Evolutionary conservation across 2,113 vertebrate species (phyloP), one percentile per base, ranked within the genome.

Genomic region (Aegithalos caudatus): DNA sequence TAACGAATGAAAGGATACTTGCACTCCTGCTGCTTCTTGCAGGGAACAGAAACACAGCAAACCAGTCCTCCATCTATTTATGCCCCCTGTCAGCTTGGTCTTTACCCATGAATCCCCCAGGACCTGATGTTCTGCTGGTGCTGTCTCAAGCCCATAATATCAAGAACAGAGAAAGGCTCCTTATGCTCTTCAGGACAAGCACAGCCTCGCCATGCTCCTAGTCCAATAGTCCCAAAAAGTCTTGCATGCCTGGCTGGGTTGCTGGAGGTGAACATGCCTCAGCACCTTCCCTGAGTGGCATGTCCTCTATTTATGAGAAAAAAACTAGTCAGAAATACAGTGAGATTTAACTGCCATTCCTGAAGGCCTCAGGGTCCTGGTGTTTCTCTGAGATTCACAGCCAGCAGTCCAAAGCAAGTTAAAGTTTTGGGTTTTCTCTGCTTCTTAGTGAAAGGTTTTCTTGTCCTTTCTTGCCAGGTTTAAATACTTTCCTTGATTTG

Each of bases 161-260:
- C 23, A 20, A 31, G 47, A 51, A 37, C 21, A 60, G 37, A 29
- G 9, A 28, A 64, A 7, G 53, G 47, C 44, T 58, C 61, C 2
- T 0, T 6, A 25, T 14, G 18, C 12, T 31, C 42, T 1, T 0
- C 17, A 51, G 37, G 11, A 23, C 31, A 37, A 74, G 35, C 29
- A 40, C 17, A 22, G 31, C 24, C 45, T 15, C 0, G 0, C 20
- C 3, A 3, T 0, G 1, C 23, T 56, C 28, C 44, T 35, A 24
- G 61, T 47, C 8, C 40, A 3, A 2, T 29, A 60, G 57, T 18
- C 57, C 35, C 53, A 11, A 44, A 33, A 45, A 9, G 11, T 37
- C 58, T 45, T 28, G 54, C 5, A 6, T 4, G 0, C 22, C 61
- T 79, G 57, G 15, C 16, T 47, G 78, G 14, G 21, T 10, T 76